phyloP scores from a whole-genome alignment of 2,797 vertebrate genomes.

The Hydrocynus forskahlii region DNA sequence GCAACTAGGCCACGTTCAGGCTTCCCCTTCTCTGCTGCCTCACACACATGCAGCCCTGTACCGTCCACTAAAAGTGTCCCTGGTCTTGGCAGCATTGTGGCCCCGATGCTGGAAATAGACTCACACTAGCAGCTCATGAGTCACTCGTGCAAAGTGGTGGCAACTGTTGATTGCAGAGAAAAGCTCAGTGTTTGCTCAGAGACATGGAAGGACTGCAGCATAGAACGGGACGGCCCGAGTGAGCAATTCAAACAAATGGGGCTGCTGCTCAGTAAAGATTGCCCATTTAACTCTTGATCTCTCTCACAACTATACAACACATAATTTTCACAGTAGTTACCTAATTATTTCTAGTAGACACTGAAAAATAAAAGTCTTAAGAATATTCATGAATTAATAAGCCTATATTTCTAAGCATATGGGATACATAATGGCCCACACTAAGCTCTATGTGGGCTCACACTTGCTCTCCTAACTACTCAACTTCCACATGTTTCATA shows the following conservation, averaged over 20 bases:
- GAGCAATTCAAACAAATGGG: background rate
- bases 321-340: background rate
- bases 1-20: conserved; percentile 54
- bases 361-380: background rate
- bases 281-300: background rate
- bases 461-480: background rate
- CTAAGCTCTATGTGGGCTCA: background rate
- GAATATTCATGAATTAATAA: background rate
- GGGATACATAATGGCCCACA: background rate
- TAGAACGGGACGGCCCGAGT: conserved; percentile 24
- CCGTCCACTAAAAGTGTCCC: conserved; percentile 53
- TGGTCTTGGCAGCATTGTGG: conserved; percentile 73
- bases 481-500: background rate
- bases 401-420: background rate
- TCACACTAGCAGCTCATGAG: conserved; percentile 66
- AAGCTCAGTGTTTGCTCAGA: conserved; percentile 30
- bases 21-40: conserved; percentile 66
- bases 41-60: conserved; percentile 46
- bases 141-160: conserved; percentile 71
- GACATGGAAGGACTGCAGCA: conserved; percentile 29
- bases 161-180: conserved; percentile 66
- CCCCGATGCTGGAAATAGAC: conserved; percentile 79
- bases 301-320: background rate
- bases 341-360: background rate
- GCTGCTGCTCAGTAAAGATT: conserved; percentile 6